Conservation (phyloP, 2,888 invertebrate species). For the Flexamia atlantica region DNA sequence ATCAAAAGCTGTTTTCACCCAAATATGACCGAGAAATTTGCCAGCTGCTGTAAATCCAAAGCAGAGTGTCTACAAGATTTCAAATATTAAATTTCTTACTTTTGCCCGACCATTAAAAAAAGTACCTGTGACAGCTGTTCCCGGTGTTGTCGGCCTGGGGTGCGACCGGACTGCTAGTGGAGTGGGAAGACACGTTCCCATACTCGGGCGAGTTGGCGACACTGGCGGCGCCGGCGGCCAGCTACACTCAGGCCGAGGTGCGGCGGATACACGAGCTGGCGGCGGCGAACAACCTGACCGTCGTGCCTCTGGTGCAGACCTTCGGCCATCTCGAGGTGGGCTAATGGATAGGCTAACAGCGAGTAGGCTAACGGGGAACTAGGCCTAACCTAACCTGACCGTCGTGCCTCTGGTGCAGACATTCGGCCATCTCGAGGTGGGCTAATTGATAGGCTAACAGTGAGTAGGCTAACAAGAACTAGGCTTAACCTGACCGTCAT, state of each 20-base stretch:
- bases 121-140: constrained; percentile 77
- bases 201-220: constrained; percentile 78
- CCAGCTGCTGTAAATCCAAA: too few species aligned
- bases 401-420: constrained; percentile 89
- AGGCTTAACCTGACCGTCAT: too few species aligned
- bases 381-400: too few species aligned
- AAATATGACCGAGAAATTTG: too few species aligned
- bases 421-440: constrained; percentile 89
- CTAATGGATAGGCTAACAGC: too few species aligned
- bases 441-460: too few species aligned
- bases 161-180: constrained; percentile 88
- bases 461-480: too few species aligned
- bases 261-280: constrained; percentile 82
- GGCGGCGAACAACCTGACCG: constrained; percentile 80
- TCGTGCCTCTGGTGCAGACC: constrained; percentile 89
- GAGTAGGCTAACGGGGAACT: too few species aligned
- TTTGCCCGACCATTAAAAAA: too few species aligned
- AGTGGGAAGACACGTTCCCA: constrained; percentile 96
- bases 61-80: too few species aligned
- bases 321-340: constrained; percentile 89
- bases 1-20: too few species aligned
- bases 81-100: too few species aligned
- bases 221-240: constrained; percentile 74
- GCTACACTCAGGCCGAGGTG: constrained; percentile 84
- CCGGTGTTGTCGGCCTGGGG: constrained; percentile 82